Percentiles rank a stretch among this genome's conserved stretches.
These are phyloP conservation scores for Lathronympha strigana DNA, from an alignment of 2,888 invertebrate species.

Conservation along the genomic window DNA sequence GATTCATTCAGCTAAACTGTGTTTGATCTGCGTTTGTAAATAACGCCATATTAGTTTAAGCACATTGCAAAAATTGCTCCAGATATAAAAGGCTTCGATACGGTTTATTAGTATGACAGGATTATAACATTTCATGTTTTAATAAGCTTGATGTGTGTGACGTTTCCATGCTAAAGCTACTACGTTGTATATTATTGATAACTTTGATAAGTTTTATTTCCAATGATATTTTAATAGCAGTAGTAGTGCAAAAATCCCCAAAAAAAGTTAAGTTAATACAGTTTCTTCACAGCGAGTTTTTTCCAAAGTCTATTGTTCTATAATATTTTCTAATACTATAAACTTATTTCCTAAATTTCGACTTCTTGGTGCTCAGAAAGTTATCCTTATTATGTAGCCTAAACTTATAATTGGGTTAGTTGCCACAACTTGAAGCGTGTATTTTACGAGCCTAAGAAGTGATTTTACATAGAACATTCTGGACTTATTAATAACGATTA, in stretches of 20 bases:
- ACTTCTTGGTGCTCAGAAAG: constrained; percentile 27
- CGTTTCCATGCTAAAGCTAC: no score
- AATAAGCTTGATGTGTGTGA: no score
- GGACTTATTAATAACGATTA: constrained; percentile 21
- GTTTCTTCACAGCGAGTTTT: background rate
- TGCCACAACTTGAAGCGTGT: constrained; percentile 22
- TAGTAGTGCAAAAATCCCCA: background rate
- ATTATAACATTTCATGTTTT: no score
- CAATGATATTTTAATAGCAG: no score
- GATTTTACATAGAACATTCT: constrained; percentile 16
- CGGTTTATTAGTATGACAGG: no score
- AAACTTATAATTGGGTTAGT: constrained; percentile 40
- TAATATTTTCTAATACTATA: constrained; percentile 15
- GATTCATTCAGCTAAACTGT: no score
- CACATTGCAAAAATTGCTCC: no score
- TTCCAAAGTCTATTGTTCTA: background rate
- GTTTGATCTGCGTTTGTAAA: no score
- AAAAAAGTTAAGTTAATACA: background rate
- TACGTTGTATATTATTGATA: no score
- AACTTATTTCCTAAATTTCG: constrained; percentile 18
- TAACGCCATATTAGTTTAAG: no score
- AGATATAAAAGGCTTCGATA: no score
- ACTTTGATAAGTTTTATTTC: no score
- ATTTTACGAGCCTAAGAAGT: constrained; percentile 26
- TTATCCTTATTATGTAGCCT: constrained; percentile 30